Base-by-base conservation (phyloP, 2,888 invertebrate genomes). In the Synanthedon myopaeformis region DNA sequence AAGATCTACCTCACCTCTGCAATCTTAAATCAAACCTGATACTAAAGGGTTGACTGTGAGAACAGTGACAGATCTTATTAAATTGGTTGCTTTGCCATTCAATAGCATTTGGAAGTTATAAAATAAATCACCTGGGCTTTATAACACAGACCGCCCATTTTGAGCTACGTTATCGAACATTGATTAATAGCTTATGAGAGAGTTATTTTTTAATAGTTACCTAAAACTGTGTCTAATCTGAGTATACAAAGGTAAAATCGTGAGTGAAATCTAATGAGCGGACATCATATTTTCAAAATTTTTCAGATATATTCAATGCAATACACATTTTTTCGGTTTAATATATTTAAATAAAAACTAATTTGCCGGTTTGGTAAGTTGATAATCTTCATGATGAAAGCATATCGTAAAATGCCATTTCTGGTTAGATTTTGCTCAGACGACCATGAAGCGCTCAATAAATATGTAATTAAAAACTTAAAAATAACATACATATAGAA, bases 121-220 rank as follows among this genome's bases (percentile, higher is more conserved):
- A 76, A 76, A 82, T 81, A 82, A 83, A 82, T 84, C 76, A 81
- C 74, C 69, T 67, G 70, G 65, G 23, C 45, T 60, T 70, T 71
- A 74, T 72, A 73, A 73, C 69, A 74, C 60, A 70, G 81, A 74
- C 81, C 80, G 79, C 82, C 83, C 81, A 82, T 82, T 80, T 70
- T 66, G 79, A 75, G 66, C 66, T 66, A 66, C 64, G 68, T 82
- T 84, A 84, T 84, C 82, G 77, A 81, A 80, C 69, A 69, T 80
- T 85, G 84, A 85, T 82, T 82, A 76, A 85, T 85, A 80, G 78
- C 67, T 63, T 76, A 65, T 73, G 77, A 78, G 75, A 76, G 74
- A 74, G 70, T 68, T 76, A 79, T 79, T 76, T 75, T 79, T 76
- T 80, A 75, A 79, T 77, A 79, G 74, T 72, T 71, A 63, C 63